Percentiles rank a stretch among this genome's conserved stretches.
Conservation (phyloP, 2,888 invertebrate genomes). For the Dryococelus australis region DNA sequence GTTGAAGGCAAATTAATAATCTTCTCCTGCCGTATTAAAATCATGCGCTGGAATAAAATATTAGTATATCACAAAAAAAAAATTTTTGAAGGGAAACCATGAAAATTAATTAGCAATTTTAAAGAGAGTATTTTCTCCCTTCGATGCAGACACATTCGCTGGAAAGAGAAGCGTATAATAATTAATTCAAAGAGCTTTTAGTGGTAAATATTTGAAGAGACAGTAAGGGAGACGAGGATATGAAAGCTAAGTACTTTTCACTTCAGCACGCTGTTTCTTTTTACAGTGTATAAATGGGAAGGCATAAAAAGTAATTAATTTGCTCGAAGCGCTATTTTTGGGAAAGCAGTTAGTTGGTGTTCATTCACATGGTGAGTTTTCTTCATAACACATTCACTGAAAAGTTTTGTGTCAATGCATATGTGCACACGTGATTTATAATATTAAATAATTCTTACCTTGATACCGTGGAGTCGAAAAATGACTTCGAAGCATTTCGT, state of each 20-base stretch:
- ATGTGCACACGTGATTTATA: no score
- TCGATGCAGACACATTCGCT: neutral
- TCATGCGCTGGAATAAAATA: no score
- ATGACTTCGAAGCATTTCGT: no score
- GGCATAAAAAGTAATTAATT: neutral
- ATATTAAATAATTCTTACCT: no score
- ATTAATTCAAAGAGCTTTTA: constrained; percentile 1
- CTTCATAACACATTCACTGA: neutral
- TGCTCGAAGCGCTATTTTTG: neutral
- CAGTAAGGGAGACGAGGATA: neutral
- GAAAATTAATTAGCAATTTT: neutral
- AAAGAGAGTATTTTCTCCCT: neutral
- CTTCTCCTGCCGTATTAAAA: no score
- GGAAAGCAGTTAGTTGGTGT: neutral
- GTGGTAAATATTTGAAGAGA: neutral
- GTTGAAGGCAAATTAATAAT: no score
- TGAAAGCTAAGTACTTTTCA: neutral
- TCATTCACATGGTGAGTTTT: neutral
- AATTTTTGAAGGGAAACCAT: no score
- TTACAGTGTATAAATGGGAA: neutral
- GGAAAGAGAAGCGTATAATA: neutral
- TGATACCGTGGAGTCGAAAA: no score
- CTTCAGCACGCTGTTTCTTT: neutral
- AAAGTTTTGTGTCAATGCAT: no score
- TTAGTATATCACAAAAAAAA: no score